Conservation (phyloP, 2,888 invertebrate species). For the Heteromurus nitidus region DNA sequence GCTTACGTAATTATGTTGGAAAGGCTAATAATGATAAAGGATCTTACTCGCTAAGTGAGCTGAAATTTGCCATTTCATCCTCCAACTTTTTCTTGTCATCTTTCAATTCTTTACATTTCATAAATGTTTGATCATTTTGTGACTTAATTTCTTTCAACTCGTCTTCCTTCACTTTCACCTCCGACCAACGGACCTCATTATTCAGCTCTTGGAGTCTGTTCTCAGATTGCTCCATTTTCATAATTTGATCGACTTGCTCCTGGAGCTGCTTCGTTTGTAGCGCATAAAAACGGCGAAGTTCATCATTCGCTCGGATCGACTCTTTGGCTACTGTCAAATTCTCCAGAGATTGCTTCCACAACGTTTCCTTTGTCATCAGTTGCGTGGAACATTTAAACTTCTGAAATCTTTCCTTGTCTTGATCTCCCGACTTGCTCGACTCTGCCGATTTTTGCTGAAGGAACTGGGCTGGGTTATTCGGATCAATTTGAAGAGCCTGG, state of each 20-base stretch:
- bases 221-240: conserved; percentile 79
- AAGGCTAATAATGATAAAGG: background rate
- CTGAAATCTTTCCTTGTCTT: conserved; percentile 18
- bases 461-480: conserved; percentile 54
- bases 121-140: conserved; percentile 65
- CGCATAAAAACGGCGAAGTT: background rate
- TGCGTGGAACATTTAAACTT: conserved; percentile 40
- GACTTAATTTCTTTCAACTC: conserved; percentile 73
- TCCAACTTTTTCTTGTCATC: conserved; percentile 55
- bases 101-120: conserved; percentile 70
- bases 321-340: conserved; percentile 5
- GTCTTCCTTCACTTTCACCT: conserved; percentile 75
- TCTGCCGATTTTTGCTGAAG: conserved; percentile 45
- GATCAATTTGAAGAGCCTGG: conserved; percentile 39
- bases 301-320: conserved; percentile 10
- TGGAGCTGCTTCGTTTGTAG: conserved; percentile 77
- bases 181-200: conserved; percentile 80
- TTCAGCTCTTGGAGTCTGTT: conserved; percentile 77
- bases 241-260: conserved; percentile 78
- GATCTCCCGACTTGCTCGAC: background rate
- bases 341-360: background rate
- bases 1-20: too few species aligned
- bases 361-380: background rate
- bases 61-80: conserved; percentile 7
- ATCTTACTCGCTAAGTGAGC: conserved; percentile 17